Conservation (phyloP, 1,140 invertebrate species). For the Callitettix versicolor region DNA sequence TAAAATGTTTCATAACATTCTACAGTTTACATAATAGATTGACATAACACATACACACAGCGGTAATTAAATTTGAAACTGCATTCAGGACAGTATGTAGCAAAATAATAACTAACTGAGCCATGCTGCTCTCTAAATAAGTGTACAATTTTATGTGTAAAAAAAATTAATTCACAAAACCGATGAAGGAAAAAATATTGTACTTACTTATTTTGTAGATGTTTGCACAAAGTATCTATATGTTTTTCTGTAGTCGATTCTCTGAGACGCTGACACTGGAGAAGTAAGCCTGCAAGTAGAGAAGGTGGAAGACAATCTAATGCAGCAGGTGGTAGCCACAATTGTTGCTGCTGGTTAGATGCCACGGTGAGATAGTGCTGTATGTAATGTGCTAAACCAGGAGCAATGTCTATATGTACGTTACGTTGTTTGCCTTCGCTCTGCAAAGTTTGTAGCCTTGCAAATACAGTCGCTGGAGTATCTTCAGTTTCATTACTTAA, state of each 20-base stretch:
- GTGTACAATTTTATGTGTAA: no score
- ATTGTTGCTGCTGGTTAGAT: conserved; percentile 10
- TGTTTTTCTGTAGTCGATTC: conserved; percentile 47
- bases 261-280: conserved; percentile 40
- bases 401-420: conserved; percentile 1
- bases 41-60: no score
- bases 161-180: no score
- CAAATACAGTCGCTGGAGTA: conserved; percentile 38
- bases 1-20: no score
- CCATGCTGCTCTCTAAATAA: no score
- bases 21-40: no score
- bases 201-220: conserved; percentile 17
- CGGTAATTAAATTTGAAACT: no score
- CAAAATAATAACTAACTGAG: no score
- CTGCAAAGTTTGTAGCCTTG: conserved; percentile 31
- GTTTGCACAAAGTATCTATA: conserved; percentile 34
- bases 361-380: conserved; percentile 31
- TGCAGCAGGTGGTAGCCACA: conserved; percentile 17
- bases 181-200: no score
- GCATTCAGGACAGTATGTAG: no score
- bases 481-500: conserved; percentile 45
- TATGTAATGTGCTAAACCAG: conserved; percentile 41
- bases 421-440: conserved; percentile 20
- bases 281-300: conserved; percentile 36
- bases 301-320: conserved; percentile 11